Evolutionary conservation across 1,140 invertebrate genomes (phyloP), one percentile per base, ranked within the genome.

Genomic region (Amphibalanus amphitrite): DNA sequence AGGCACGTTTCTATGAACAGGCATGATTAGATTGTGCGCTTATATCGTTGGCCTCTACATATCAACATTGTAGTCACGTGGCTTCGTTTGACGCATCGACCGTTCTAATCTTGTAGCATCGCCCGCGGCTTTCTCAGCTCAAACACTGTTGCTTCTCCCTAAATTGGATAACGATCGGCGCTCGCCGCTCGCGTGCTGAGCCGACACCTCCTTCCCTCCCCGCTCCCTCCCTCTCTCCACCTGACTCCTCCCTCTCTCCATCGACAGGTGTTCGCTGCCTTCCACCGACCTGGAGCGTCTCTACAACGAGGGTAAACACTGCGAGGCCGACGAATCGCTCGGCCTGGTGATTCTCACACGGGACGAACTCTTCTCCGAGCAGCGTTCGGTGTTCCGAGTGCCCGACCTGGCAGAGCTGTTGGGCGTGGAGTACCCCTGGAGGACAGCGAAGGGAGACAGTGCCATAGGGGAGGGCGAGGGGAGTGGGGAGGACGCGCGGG

Each of bases 241-340:
- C 65, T 28, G 28, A 67, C n/a, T 6, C 64, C 25, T 23, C 26
- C 64, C 64, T 6, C 3, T 23, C 6, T 65, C 64, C 6, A 23
- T n/a, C 64, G 26, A 65, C 64, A 65, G 64, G 64, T 67, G 65
- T 28, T 67, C 65, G n/a, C 65, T 67, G n/a, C 65, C 65, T 10
- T 67, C 65, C 3, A 3, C 17, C 8, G 65, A 67, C 0, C 28
- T 67, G 65, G 26, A 28, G 65, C n/a, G 65, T n/a, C 8, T 67
- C 15, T 67, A 67, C n/a, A 26, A 67, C 10, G 65, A 67, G 28
- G 65, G 65, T 8, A 26, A 28, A 13, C 65, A 67, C 28, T 8
- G 10, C 10, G 65, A 67, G 65, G 65, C 65, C 23, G 65, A 67
- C 65, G 65, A 67, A 17, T 67, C 65, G 26, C n/a, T 28, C 26